Percentiles rank a stretch among this genome's conserved stretches.
phyloP scores from a whole-genome alignment of 2,888 invertebrate species.

The Eledone cirrhosa region DNA sequence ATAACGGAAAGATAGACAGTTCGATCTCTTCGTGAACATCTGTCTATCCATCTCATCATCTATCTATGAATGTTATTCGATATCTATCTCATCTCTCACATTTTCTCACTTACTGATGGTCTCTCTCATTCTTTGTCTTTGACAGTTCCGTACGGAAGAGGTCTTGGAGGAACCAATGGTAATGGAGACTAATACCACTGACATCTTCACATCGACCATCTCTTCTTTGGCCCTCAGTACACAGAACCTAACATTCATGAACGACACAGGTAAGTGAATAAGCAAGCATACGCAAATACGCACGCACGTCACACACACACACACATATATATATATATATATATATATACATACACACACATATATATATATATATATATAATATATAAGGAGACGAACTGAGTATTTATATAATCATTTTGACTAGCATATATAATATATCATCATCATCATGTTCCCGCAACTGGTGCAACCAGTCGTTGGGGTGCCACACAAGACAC shows the following conservation, averaged over 20 bases:
- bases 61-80: no score
- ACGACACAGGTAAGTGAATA: conserved; percentile 8
- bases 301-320: background rate
- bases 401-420: no score
- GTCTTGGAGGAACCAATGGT: background rate
- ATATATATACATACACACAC: background rate
- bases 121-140: background rate
- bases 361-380: no score
- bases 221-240: background rate
- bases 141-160: conserved; percentile 11
- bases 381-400: no score
- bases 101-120: no score
- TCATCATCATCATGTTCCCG: no score
- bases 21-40: background rate
- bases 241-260: background rate
- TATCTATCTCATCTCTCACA: background rate
- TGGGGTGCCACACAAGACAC: no score
- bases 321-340: background rate
- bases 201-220: conserved; percentile 11
- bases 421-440: no score
- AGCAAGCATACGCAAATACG: background rate
- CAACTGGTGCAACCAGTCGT: no score
- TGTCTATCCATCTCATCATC: background rate
- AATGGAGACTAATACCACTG: background rate
- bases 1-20: no score